Evolutionary conservation across 1,140 invertebrate species (phyloP), one percentile per base, ranked within the genome.

Genomic region (Calycopis cecrops): DNA sequence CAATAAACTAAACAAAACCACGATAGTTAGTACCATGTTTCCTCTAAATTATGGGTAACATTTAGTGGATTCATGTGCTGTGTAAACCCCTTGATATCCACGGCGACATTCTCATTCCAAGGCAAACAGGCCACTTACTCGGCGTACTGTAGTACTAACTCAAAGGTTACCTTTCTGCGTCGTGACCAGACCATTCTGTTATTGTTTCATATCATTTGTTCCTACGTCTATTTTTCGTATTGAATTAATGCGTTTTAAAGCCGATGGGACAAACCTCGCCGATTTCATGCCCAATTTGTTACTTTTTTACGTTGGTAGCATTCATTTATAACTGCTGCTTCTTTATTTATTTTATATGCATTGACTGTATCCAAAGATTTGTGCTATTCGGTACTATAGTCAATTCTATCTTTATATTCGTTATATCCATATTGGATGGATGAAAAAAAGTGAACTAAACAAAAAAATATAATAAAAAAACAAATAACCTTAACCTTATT

Each of bases 41-140:
- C 21, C 21, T 28, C 21, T 44, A 51, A 51, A 40, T 40, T 28
- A 7, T 42, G n/a, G 38, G 18, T 37, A 42, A 9, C 40, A 44
- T 53, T 44, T 53, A 11, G 40, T 42, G 28, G 28, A 16, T 12
- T 49, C 33, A 49, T 50, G 16, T 50, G 8, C 28, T 50, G 35
- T 57, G 48, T 62, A 60, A 59, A 28, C 11, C 38, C 8, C 35
- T 67, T 58, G 59, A 61, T 68, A 68, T 65, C 65, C 55, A 65
- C 60, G 72, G 56, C 69, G 69, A 76, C 78, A 81, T 81, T 81
- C 78, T 73, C 65, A 59, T 64, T 50, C 67, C 78, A 81, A 81
- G 78, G 78, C 76, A 71, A 81, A 49, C 78, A 33, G 68, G 73
- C 76, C 76, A 55, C 60, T 79, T 81, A 80, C 21, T 28, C 6